Conservation (phyloP, 2,113 vertebrate species). For the Hepsetus odoe region DNA sequence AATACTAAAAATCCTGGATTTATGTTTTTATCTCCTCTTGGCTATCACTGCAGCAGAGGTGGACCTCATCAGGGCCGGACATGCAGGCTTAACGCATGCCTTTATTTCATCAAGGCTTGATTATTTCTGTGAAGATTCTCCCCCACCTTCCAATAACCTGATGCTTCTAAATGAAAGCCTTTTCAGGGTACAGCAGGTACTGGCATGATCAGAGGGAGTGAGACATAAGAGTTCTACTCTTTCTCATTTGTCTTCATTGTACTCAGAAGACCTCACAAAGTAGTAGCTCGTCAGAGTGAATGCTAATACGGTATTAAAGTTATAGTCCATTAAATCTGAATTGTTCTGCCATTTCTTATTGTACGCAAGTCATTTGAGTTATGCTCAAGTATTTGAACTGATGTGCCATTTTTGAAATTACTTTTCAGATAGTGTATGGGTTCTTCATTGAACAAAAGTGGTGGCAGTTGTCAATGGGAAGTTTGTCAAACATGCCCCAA, state of each 20-base stretch:
- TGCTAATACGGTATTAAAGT: slow-evolving; percentile 12
- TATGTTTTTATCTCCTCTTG: slow-evolving; percentile 67
- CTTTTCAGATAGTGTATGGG: neutral
- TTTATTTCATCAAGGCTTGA: slow-evolving; percentile 79
- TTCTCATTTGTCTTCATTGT: slow-evolving; percentile 33
- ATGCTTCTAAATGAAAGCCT: slow-evolving; percentile 72
- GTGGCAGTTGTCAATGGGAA: neutral
- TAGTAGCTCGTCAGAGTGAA: slow-evolving; percentile 31
- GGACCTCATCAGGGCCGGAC: slow-evolving; percentile 66
- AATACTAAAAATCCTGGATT: slow-evolving; percentile 68
- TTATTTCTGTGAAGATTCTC: slow-evolving; percentile 76
- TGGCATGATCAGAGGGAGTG: slow-evolving; percentile 61
- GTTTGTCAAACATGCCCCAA: no score
- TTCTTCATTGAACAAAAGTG: neutral
- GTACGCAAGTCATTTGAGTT: neutral
- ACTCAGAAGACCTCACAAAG: slow-evolving; percentile 21
- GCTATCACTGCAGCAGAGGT: slow-evolving; percentile 67
- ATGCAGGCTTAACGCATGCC: slow-evolving; percentile 68
- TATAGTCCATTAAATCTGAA: slow-evolving; percentile 16
- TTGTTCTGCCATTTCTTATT: slow-evolving; percentile 12
- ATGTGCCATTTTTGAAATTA: neutral
- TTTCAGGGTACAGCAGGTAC: slow-evolving; percentile 65
- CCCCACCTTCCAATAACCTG: slow-evolving; percentile 68
- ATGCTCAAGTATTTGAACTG: neutral
- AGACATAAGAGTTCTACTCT: slow-evolving; percentile 31